Base-by-base conservation (phyloP, 1,140 invertebrate species). In the Trissolcus basalis region DNA sequence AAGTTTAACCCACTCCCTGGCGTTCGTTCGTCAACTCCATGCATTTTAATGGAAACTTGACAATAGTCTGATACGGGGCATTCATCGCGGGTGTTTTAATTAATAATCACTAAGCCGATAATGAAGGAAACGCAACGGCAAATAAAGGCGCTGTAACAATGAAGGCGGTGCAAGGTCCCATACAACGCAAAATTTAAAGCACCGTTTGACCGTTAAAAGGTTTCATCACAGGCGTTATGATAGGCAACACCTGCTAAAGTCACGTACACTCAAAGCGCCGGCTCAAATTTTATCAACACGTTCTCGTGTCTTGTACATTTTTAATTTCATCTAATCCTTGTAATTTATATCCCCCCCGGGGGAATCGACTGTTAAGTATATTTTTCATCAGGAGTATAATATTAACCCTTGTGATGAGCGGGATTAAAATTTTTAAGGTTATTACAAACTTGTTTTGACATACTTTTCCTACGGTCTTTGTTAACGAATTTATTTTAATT, bases 1-100 rank as follows among this genome's bases (percentile, higher is more conserved):
- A 89, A 94, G 96, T 77, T 65, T 14, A 33, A 27, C 19, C 32
- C 48, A 0, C n/a, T 41, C 53, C 13, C 36, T 9, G n/a, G n/a
- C 36, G 1, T 9, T 39, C 19, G 19, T 27, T 27, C 19, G 6
- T 27, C 19, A 27, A 27, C 19, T 3, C 19, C 19, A 6, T 27
- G 19, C 19, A 27, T 27, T 27, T 27, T 1, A 27, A 27, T 27
- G 6, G 19, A 27, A 27, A 27, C 19, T 27, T 27, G 19, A 27
- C 1, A 27, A 27, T n/a, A n/a, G n/a, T n/a, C n/a, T n/a, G n/a
- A n/a, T 6, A 27, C 19, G 2, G 6, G 6, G 19, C 19, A 6
- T 6, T 27, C 19, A 27, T 6, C 19, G 2, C 9, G 36, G 9
- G 3, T 39, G 3, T 11, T 39, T 44, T 44, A 13, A 44, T 44